Evolutionary conservation across 2,888 invertebrate species (phyloP).

Genomic region (Adineta ricciae): DNA sequence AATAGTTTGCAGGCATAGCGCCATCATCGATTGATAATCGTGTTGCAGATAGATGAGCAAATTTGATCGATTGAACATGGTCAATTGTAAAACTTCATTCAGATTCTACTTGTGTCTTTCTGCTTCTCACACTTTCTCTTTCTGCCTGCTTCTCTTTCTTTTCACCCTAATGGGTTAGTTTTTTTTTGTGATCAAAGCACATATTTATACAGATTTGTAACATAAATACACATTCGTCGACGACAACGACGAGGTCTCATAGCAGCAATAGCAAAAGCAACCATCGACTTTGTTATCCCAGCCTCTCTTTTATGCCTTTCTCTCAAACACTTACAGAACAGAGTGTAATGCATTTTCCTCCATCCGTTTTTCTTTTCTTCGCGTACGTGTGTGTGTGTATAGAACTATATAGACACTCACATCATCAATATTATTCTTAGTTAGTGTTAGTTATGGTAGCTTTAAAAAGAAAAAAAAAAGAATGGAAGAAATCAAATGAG

Average conservation of each 20-base stretch:
- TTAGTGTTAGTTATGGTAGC: not conserved
- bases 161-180: conserved; percentile 18
- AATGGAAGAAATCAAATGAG: not conserved
- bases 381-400: not conserved
- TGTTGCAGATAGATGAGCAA: too few species aligned
- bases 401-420: not conserved
- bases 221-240: conserved; percentile 19
- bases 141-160: conserved; percentile 2
- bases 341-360: not conserved
- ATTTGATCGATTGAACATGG: not conserved
- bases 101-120: not conserved
- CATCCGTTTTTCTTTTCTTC: not conserved
- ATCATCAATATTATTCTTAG: not conserved
- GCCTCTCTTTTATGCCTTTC: conserved; percentile 9
- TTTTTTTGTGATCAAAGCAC: conserved; percentile 17
- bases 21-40: not conserved
- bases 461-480: not conserved
- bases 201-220: conserved; percentile 23
- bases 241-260: conserved; percentile 15
- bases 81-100: not conserved
- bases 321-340: not conserved
- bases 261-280: conserved; percentile 10
- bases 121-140: conserved; percentile 10
- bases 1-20: not conserved
- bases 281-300: conserved; percentile 9